Percentiles rank a stretch among this genome's conserved stretches.
These are phyloP conservation scores for Drosophila antonietae DNA, from an alignment of 2,888 invertebrate species.

Conservation along the genomic window DNA sequence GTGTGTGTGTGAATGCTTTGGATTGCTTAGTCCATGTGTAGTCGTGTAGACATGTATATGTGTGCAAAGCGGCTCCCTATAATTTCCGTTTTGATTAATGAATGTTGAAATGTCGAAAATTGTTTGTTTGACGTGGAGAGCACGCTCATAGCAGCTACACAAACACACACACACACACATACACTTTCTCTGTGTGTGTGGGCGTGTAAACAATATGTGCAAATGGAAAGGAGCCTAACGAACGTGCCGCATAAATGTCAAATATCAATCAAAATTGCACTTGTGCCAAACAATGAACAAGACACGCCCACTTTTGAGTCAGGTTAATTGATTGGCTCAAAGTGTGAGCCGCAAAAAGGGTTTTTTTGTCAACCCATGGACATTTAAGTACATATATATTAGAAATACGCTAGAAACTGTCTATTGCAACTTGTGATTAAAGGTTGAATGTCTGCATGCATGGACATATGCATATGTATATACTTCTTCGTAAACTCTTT, in stretches of 20 bases:
- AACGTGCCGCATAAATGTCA: conserved; percentile 72
- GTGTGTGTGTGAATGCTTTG: conserved; percentile 17
- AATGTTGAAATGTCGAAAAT: conserved; percentile 79
- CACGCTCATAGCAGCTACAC: conserved; percentile 34
- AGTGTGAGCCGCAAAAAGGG: conserved; percentile 19
- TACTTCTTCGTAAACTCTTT: conserved; percentile 9
- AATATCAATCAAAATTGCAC: conserved; percentile 81
- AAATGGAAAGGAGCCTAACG: conserved; percentile 43
- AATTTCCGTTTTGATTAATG: conserved; percentile 81
- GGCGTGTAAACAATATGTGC: conserved; percentile 54
- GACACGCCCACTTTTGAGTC: conserved; percentile 54
- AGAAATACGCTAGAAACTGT: neutral
- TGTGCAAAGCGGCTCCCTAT: conserved; percentile 55
- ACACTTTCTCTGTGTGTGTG: conserved; percentile 34
- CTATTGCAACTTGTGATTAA: neutral
- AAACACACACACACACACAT: neutral
- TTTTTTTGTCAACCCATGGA: conserved; percentile 15
- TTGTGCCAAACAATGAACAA: conserved; percentile 54
- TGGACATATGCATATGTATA: neutral
- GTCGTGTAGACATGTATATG: conserved; percentile 16
- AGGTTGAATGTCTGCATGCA: neutral
- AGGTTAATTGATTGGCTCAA: conserved; percentile 63
- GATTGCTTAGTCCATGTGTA: conserved; percentile 31
- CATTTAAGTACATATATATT: neutral
- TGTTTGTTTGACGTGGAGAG: conserved; percentile 65